phyloP scores from a whole-genome alignment of 2,113 vertebrate genomes.

The Leucoraja erinaceus region DNA sequence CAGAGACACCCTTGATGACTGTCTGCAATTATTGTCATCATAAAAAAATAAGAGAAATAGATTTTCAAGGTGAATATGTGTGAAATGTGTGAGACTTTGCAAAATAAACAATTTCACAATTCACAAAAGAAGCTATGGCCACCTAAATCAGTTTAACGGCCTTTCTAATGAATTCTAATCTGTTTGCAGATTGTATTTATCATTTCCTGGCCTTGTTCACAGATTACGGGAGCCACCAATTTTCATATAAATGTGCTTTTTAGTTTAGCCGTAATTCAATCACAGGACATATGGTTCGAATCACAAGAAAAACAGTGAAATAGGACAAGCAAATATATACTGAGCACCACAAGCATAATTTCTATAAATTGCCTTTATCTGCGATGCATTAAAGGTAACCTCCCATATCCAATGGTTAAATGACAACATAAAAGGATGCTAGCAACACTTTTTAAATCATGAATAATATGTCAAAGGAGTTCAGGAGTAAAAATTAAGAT shows the following conservation, averaged over 20 bases:
- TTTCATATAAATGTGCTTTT: neutral
- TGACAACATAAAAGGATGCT: slow-evolving; percentile 77
- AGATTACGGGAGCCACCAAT: neutral
- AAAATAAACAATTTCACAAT: neutral
- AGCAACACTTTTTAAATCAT: slow-evolving; percentile 79
- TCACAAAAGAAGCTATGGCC: neutral
- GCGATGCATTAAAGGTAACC: neutral
- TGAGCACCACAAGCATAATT: neutral
- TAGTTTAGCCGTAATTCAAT: neutral
- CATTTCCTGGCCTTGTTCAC: neutral
- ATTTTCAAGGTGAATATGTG: neutral
- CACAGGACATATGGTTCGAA: neutral
- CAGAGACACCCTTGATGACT: neutral
- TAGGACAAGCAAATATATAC: neutral
- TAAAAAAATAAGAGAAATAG: neutral
- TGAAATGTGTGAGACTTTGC: neutral
- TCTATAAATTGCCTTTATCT: neutral
- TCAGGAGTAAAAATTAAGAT: slow-evolving; percentile 81
- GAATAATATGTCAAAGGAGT: slow-evolving; percentile 80
- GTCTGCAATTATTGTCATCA: neutral
- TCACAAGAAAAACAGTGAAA: neutral
- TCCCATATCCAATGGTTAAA: slow-evolving; percentile 59
- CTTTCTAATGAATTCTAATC: slow-evolving; percentile 14
- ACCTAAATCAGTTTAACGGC: slow-evolving; percentile 7
- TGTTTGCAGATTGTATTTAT: neutral